A percentile compares a stretch with the other conserved stretches of the same genome.
These are phyloP conservation scores for Bothrops jararaca DNA, from an alignment of 2,113 vertebrate genomes.

Conservation along the genomic window DNA sequence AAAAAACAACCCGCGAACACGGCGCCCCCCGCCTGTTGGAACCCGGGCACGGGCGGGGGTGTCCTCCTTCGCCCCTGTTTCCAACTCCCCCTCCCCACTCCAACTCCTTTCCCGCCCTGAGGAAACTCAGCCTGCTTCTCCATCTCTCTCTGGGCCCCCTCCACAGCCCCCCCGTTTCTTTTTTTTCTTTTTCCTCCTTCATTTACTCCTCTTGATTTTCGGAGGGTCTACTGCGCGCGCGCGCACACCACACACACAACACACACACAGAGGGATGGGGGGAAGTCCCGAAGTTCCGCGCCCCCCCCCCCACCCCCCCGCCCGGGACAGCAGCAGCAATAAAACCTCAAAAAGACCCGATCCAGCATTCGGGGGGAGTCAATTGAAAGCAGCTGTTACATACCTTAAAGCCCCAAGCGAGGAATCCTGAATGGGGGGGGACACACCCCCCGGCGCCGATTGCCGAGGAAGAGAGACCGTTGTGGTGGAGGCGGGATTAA, in stretches of 20 bases:
- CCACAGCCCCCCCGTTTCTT: not conserved
- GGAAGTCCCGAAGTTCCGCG: not conserved
- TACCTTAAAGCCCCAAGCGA: slow-evolving; percentile 64
- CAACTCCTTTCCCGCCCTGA: not conserved
- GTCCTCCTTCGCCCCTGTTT: not conserved
- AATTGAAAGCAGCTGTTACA: slow-evolving; percentile 71
- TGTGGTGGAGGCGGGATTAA: not conserved
- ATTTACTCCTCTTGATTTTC: not conserved
- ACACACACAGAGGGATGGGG: too few species aligned
- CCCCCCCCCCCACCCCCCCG: not conserved
- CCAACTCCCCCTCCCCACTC: not conserved
- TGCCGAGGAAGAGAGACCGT: slow-evolving; percentile 44
- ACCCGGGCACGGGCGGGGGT: not conserved
- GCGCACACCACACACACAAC: too few species aligned
- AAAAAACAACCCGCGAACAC: not conserved
- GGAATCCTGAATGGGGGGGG: slow-evolving; percentile 67
- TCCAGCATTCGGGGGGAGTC: slow-evolving; percentile 5
- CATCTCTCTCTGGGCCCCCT: not conserved
- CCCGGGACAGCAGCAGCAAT: too few species aligned
- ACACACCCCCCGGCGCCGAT: slow-evolving; percentile 62
- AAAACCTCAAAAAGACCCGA: not conserved
- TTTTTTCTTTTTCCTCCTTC: not conserved
- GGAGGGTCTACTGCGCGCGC: not conserved
- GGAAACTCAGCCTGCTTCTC: not conserved
- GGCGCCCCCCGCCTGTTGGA: too few species aligned